Conservation (phyloP, 2,888 invertebrate species). For the Torymus tubicola region DNA sequence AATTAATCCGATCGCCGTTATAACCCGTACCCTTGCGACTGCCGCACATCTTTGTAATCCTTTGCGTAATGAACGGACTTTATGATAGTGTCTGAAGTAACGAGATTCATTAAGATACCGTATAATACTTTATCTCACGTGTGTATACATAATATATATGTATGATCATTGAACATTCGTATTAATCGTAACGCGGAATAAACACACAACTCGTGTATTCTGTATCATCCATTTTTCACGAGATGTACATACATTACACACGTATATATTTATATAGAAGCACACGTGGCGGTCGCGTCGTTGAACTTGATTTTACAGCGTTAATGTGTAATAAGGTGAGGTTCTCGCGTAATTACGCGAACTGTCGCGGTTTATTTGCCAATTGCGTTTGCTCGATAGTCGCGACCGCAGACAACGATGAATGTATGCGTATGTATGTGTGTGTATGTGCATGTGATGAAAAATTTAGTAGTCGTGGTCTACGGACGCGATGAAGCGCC, state of each 20-base stretch:
- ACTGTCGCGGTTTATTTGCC: constrained; percentile 4
- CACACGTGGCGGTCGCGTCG: neutral
- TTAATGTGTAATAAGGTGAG: too few relatives aligned
- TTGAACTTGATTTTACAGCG: constrained; percentile 11
- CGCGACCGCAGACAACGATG: too few relatives aligned
- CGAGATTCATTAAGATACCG: constrained; percentile 20
- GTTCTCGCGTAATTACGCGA: neutral
- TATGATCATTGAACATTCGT: constrained; percentile 5
- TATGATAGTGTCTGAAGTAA: constrained; percentile 36
- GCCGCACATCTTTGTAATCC: constrained; percentile 16
- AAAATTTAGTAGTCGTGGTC: neutral
- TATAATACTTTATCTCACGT: neutral
- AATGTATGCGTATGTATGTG: neutral
- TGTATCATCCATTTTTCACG: too few relatives aligned
- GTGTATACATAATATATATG: neutral
- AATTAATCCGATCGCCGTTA: constrained; percentile 46
- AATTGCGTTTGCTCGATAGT: neutral
- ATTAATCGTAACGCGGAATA: neutral
- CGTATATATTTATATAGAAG: neutral
- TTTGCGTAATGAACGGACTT: constrained; percentile 42
- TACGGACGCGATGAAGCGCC: neutral
- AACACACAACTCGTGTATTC: too few relatives aligned
- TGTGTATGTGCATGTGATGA: neutral
- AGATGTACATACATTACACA: neutral
- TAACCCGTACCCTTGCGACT: too few relatives aligned